phyloP scores from a whole-genome alignment of 2,797 vertebrate species.

The Pelobates cultripes region DNA sequence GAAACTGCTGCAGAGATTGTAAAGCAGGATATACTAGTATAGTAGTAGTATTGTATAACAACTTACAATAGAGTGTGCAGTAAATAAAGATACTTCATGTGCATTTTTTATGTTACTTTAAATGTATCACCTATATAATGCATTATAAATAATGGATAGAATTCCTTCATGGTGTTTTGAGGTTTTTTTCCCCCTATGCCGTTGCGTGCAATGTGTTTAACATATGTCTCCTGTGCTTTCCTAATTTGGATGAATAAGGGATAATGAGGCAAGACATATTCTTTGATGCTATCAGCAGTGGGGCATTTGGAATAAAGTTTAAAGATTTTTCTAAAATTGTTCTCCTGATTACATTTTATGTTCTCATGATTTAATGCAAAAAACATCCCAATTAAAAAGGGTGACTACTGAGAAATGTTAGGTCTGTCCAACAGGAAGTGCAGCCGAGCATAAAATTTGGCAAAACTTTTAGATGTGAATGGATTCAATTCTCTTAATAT shows the following conservation, averaged over 20 bases:
- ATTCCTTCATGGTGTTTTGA: not conserved
- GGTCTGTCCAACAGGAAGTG: slow-evolving; percentile 41
- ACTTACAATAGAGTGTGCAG: too few relatives aligned
- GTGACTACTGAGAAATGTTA: slow-evolving; percentile 33
- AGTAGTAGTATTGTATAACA: too few relatives aligned
- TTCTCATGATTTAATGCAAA: slow-evolving; percentile 46
- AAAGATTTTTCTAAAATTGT: slow-evolving; percentile 9
- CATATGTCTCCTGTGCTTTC: slow-evolving; percentile 30
- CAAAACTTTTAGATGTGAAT: slow-evolving; percentile 20
- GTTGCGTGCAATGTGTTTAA: slow-evolving; percentile 40
- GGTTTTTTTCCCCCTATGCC: slow-evolving; percentile 14
- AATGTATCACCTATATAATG: too few relatives aligned
- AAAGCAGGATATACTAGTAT: too few relatives aligned
- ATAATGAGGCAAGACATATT: slow-evolving; percentile 34
- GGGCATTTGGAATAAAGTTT: slow-evolving; percentile 11
- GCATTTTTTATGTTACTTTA: too few relatives aligned
- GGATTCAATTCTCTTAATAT: slow-evolving; percentile 3
- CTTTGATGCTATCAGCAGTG: slow-evolving; percentile 30
- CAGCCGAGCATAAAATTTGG: slow-evolving; percentile 48
- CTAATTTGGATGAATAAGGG: slow-evolving; percentile 37
- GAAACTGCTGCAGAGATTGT: too few relatives aligned
- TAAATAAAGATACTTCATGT: too few relatives aligned
- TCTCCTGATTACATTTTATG: slow-evolving; percentile 47
- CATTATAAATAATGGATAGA: not conserved
- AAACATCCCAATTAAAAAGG: slow-evolving; percentile 42